phyloP scores from a whole-genome alignment of 1,140 invertebrate genomes.

The Drosophila kurseongensis region DNA sequence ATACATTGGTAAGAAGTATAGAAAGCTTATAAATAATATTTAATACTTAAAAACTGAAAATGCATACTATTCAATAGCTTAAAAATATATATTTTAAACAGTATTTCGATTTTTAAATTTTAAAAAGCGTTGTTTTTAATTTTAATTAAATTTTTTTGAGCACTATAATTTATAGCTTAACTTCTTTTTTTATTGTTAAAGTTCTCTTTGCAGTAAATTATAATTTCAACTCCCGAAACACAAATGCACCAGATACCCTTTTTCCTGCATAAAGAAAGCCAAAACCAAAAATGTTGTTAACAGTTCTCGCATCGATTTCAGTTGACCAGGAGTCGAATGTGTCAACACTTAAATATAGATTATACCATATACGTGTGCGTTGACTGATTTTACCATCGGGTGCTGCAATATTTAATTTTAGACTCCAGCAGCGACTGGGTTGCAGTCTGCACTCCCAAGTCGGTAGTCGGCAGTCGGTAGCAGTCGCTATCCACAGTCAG shows the following conservation, averaged over 20 bases:
- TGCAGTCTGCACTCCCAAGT: slow-evolving; percentile 18
- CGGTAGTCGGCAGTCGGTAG: slow-evolving; percentile 28
- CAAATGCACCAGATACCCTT: neutral
- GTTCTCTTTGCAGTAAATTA: neutral
- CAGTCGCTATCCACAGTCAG: slow-evolving; percentile 32
- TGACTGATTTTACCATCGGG: slow-evolving; percentile 71
- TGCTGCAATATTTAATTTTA: slow-evolving; percentile 74
- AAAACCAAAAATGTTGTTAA: slow-evolving; percentile 16
- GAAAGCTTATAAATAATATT: no score
- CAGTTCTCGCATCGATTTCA: slow-evolving; percentile 45
- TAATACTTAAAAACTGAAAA: no score
- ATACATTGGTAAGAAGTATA: no score
- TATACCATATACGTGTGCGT: slow-evolving; percentile 75
- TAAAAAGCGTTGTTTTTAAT: no score
- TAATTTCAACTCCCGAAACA: neutral
- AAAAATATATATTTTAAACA: no score
- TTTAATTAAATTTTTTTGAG: no score
- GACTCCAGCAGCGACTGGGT: slow-evolving; percentile 34
- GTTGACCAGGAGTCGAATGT: slow-evolving; percentile 56
- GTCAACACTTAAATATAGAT: slow-evolving; percentile 83
- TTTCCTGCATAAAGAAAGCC: neutral
- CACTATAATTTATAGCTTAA: no score
- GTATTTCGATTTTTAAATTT: no score
- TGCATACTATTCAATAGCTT: no score
- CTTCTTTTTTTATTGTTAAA: neutral